Conservation (phyloP, 1,140 invertebrate genomes). For the Drosophila suzukii region DNA sequence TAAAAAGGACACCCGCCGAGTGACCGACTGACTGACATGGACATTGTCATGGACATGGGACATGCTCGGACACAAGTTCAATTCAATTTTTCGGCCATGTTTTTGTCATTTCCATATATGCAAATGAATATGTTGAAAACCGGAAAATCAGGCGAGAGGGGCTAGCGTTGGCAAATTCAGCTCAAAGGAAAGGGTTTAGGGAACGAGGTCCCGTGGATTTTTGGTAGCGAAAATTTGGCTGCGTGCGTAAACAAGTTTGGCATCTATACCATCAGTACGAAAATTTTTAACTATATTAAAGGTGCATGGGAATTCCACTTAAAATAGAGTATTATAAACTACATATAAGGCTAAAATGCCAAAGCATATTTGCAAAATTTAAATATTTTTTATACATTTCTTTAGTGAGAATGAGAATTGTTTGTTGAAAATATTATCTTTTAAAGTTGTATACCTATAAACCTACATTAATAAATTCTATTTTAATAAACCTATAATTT, state of each 20-base stretch:
- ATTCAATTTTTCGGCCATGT: conserved; percentile 81
- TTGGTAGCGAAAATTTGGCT: neutral
- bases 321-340: neutral
- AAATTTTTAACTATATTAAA: neutral
- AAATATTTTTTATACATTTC: too few species aligned
- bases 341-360: neutral
- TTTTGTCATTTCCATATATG: conserved; percentile 81
- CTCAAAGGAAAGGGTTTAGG: conserved; percentile 6
- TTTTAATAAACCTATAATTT: too few species aligned
- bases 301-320: too few species aligned
- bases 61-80: conserved; percentile 71
- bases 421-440: neutral
- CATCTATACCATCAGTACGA: neutral
- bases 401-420: neutral
- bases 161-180: neutral
- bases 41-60: conserved; percentile 40
- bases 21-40: conserved; percentile 37
- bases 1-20: conserved; percentile 46
- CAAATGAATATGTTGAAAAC: conserved; percentile 77
- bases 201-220: neutral
- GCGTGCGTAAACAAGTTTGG: conserved; percentile 6
- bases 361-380: too few species aligned
- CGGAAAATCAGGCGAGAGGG: conserved; percentile 57
- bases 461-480: too few species aligned
- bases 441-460: too few species aligned